Evolutionary conservation across 1,140 invertebrate species (phyloP).

Genomic region (Nebria ingens): DNA sequence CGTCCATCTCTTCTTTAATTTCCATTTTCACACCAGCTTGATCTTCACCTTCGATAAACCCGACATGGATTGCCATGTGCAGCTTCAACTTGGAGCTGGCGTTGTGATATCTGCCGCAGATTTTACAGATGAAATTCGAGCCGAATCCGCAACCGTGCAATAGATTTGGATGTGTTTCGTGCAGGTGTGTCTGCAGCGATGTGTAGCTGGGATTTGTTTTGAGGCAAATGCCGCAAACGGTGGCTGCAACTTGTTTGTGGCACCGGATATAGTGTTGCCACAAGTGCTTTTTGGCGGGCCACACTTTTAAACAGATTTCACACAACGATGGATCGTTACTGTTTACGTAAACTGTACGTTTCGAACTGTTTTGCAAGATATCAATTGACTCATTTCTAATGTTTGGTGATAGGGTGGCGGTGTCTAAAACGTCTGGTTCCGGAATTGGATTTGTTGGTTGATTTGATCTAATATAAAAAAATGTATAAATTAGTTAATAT

Average conservation of each 20-base stretch:
- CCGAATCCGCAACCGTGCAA: conserved; percentile 40
- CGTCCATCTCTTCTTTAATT: conserved; percentile 12
- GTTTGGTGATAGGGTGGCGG: no score
- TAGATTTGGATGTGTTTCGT: conserved; percentile 38
- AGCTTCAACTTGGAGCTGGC: conserved; percentile 45
- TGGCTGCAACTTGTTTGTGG: conserved; percentile 44
- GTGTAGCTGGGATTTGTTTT: conserved; percentile 43
- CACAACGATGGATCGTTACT: conserved; percentile 35
- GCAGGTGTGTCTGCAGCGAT: conserved; percentile 42
- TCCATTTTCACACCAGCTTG: conserved; percentile 20
- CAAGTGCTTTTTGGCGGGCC: conserved; percentile 49
- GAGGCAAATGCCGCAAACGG: conserved; percentile 49
- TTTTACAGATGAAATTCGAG: conserved; percentile 48
- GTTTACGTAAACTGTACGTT: conserved; percentile 32
- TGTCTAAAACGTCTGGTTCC: no score
- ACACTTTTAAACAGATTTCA: conserved; percentile 48
- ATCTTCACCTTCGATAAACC: conserved; percentile 29
- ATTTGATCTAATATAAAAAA: no score
- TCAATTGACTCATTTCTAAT: no score
- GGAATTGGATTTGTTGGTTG: no score
- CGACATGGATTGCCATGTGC: conserved; percentile 48
- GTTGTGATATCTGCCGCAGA: conserved; percentile 50
- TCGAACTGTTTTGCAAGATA: conserved; percentile 23
- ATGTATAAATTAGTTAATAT: no score
- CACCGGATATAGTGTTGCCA: conserved; percentile 53